Evolutionary conservation across 2,113 vertebrate genomes (phyloP).

Genomic region (Thalassarche chlororhynchos): DNA sequence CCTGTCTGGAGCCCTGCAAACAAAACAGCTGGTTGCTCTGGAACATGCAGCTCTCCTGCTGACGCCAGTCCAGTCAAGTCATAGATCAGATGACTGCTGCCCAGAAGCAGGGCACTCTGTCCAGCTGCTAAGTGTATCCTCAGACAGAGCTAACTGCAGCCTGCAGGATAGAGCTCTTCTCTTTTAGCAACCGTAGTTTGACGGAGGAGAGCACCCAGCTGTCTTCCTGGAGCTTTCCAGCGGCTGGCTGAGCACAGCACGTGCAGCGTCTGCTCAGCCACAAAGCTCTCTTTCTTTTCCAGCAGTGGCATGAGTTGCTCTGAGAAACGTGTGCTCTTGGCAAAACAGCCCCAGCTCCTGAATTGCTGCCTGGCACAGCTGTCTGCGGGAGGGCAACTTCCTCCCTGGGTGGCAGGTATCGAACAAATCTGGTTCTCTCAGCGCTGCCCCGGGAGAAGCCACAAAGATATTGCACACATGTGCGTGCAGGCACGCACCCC

Average conservation of each 20-base stretch:
- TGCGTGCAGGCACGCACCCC: background rate
- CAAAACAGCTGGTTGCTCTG: background rate
- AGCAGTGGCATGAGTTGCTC: background rate
- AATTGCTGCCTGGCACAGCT: background rate
- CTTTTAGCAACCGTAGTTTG: background rate
- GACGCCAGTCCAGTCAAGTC: background rate
- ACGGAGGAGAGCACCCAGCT: background rate
- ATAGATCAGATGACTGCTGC: background rate
- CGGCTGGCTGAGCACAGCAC: background rate
- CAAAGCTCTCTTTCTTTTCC: background rate
- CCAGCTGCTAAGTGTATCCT: background rate
- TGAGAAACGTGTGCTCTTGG: background rate
- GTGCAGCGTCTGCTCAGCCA: background rate
- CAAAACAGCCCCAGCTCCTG: background rate
- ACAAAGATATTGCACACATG: background rate
- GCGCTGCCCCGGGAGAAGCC: background rate
- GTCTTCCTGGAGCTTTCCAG: background rate
- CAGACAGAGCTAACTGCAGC: background rate
- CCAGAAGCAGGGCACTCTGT: background rate
- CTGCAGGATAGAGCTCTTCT: background rate
- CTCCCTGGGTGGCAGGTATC: background rate
- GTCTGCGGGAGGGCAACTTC: background rate
- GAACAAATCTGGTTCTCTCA: background rate
- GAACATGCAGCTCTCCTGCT: background rate
- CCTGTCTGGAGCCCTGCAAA: constrained; percentile 5